A percentile compares a stretch with the other conserved stretches of the same genome.
These are phyloP conservation scores for Microtus pennsylvanicus DNA, from an alignment of 2,113 vertebrate genomes.

Conservation along the genomic window DNA sequence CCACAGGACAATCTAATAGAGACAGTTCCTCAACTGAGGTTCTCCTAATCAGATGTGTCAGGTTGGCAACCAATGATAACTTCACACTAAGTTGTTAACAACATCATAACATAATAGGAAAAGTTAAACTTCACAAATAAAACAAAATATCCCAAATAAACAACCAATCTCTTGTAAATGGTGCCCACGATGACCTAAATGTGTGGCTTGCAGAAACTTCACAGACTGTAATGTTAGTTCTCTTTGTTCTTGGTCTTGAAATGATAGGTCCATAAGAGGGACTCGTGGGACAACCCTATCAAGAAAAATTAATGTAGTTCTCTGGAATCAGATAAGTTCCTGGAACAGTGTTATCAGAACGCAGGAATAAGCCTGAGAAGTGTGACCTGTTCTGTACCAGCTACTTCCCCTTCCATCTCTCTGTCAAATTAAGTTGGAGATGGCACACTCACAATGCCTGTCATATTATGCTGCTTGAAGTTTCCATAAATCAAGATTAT, in stretches of 20 bases:
- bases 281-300: neutral
- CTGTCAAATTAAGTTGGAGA: neutral
- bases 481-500: neutral
- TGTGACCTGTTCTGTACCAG: neutral
- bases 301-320: neutral
- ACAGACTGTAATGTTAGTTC: neutral
- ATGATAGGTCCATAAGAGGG: neutral
- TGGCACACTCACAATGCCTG: neutral
- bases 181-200: neutral
- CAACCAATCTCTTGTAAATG: conserved; percentile 62
- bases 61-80: neutral
- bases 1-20: neutral
- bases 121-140: neutral
- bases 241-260: neutral
- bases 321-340: neutral
- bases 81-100: conserved; percentile 13
- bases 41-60: neutral
- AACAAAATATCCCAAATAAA: neutral
- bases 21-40: neutral
- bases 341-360: neutral
- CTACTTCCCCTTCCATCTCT: neutral
- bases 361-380: too few relatives aligned
- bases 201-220: neutral
- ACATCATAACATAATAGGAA: neutral
- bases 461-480: neutral